phyloP scores from a whole-genome alignment of 92 coral and sea anemone genomes.

The Actinernus sp. region DNA sequence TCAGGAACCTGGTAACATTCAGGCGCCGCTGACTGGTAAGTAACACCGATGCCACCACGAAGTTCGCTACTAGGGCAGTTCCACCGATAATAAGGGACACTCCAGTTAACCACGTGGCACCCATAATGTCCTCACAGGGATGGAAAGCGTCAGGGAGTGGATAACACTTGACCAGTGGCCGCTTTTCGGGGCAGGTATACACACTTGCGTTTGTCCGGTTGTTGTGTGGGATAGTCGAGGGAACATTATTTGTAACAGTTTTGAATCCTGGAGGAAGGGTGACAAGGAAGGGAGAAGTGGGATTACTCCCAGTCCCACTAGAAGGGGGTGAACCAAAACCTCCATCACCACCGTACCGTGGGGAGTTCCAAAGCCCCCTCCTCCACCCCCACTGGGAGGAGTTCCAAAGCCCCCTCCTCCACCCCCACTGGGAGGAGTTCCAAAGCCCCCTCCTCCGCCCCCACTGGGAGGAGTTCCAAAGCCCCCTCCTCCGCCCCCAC shows the following conservation, averaged over 20 bases:
- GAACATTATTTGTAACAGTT: slow-evolving; percentile 12
- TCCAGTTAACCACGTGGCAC: slow-evolving; percentile 81
- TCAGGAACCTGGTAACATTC: slow-evolving; percentile 90
- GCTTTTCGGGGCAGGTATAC: slow-evolving; percentile 10
- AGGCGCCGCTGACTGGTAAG: slow-evolving; percentile 75
- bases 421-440: too few species aligned
- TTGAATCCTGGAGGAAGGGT: slow-evolving; percentile 12
- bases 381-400: neutral
- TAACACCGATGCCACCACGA: slow-evolving; percentile 74
- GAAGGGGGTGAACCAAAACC: too few species aligned
- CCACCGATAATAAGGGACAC: slow-evolving; percentile 81
- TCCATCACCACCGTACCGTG: slow-evolving; percentile 6
- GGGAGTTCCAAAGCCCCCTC: neutral
- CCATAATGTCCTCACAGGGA: slow-evolving; percentile 98
- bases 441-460: neutral
- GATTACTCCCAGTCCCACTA: too few species aligned
- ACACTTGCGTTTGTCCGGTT: slow-evolving; percentile 40
- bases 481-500: slow-evolving; percentile 4
- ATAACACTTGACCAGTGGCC: slow-evolving; percentile 43
- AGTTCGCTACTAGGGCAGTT: slow-evolving; percentile 83
- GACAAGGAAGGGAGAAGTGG: neutral
- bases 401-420: too few species aligned
- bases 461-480: neutral
- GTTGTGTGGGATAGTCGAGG: slow-evolving; percentile 27
- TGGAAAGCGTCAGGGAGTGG: slow-evolving; percentile 83